Percentiles rank a stretch among this genome's conserved stretches.
Evolutionary conservation across 2,113 vertebrate genomes (phyloP).

Genomic region (Cyanoderma ruficeps): DNA sequence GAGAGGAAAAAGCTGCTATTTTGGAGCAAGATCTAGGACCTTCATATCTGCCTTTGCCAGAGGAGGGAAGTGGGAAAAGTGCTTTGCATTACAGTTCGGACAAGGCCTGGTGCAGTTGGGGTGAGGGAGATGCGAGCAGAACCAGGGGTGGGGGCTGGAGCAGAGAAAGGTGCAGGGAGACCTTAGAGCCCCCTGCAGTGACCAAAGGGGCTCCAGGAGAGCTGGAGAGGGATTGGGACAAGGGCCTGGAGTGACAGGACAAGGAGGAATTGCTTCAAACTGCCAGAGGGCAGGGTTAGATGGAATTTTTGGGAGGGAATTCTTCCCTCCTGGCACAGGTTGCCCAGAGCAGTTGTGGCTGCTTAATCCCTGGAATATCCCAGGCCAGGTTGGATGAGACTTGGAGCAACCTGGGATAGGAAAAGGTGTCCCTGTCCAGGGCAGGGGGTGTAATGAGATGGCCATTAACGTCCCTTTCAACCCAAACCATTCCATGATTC

Average conservation of each 20-base stretch:
- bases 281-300: neutral
- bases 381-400: rapidly evolving
- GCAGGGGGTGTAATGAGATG: rapidly evolving
- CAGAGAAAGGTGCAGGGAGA: neutral
- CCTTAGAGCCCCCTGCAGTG: neutral
- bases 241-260: neutral
- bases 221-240: neutral
- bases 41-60: neutral
- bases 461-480: neutral
- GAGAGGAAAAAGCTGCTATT: neutral
- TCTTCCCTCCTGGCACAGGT: neutral
- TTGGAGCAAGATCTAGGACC: neutral
- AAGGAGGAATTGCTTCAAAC: neutral
- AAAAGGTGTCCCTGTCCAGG: neutral
- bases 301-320: neutral
- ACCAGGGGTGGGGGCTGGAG: neutral
- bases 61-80: neutral
- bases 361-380: neutral
- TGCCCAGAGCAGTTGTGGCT: neutral
- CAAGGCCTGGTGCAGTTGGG: neutral
- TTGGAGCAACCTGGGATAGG: neutral
- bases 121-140: neutral
- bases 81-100: neutral
- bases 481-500: neutral
- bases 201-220: neutral